Base-by-base conservation (phyloP, 2,113 vertebrate species). In the Corvus moneduloides region DNA sequence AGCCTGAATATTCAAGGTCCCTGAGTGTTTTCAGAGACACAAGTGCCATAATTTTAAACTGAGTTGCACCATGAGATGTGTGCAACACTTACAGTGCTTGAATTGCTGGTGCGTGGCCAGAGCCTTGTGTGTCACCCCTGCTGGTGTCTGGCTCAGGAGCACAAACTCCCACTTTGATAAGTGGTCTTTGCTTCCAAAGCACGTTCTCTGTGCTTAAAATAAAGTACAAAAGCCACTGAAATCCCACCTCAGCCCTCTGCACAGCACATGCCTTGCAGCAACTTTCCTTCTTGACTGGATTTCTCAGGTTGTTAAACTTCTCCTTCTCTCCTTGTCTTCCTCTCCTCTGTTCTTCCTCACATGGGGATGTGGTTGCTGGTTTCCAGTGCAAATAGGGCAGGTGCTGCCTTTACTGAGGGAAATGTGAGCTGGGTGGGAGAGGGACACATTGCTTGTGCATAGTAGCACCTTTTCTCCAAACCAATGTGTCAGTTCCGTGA, bases 371-470 rank as follows among this genome's bases (percentile, higher is more conserved):
- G 11, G 15, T 33, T 83, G n/a, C 11, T 56, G 28, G 10, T 67
- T 92, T 66, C 17, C 72, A 74, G 30, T 19, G 32, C 11, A 44
- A 7, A 8, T 19, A 33, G 41, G 15, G 27, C 59, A 71, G 20
- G 21, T 23, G 2, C 12, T 41, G 52, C 37, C 69, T 58, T 61
- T 54, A 16, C 43, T n/a, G 35, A 26, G 66, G 11, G 2, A 16
- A 81, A 12, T 4, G 5, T 9, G 37, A 5, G 16, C 10, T 71
- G 59, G 14, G 8, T 72, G 39, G 18, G 19, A 88, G 44, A 92
- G 19, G 37, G 32, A n/a, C 0, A 4, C 39, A 16, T 9, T 26
- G 7, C 17, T 62, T 48, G 5, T 44, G 33, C 4, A 2, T 0
- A 20, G 6, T 0, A 20, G 6, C 2, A 7, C 5, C 28, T 76